Evolutionary conservation across 2,797 vertebrate species (phyloP), one percentile per base, ranked within the genome.

Genomic region (Vireo griseus): DNA sequence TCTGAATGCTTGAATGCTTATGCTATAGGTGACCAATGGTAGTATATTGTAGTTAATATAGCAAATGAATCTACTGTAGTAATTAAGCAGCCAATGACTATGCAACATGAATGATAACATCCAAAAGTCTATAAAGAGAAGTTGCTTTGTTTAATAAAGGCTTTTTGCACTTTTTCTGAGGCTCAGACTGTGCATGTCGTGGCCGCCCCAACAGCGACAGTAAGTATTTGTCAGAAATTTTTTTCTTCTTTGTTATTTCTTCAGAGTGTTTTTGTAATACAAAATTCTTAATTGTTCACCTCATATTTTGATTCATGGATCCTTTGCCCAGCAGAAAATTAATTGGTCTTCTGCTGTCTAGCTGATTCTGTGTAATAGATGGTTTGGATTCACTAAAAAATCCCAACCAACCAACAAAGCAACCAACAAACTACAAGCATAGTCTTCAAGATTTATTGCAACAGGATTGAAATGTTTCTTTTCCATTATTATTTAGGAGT

Each of bases 221-320:
- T 39, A 8, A 35, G 35, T 35, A 35, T 77, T 76, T 77, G 4
- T 28, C 24, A 81, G 28, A 81, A 91, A 39, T 31, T 3, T 13
- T 39, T 65, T 59, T 51, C 24, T 68, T 42, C 33, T 21, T 55
- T 50, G 8, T 1, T 35, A 12, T 87, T 90, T 79, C 39, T 51
- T 88, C n/a, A 47, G 25, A 22, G 1, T n/a, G 13, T 31, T 25
- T 40, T 48, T 68, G 7, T 13, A 55, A 58, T 31, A 67, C 11
- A 4, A 81, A 35, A 35, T 44, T 66, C 25, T 9, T 66, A 31
- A 14, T 20, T 45, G 2, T 17, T 61, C 15, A 62, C 11, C 4
- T 35, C 1, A 4, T 25, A 0, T 20, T 69, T 62, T 57, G 13
- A 16, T 40, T 65, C 3, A 3, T 4, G 18, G 10, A 26, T 51